A percentile compares a stretch with the other conserved stretches of the same genome.
Evolutionary conservation across 23 tunicate genomes (phyloP).

Genomic region (Ascidia mentula): DNA sequence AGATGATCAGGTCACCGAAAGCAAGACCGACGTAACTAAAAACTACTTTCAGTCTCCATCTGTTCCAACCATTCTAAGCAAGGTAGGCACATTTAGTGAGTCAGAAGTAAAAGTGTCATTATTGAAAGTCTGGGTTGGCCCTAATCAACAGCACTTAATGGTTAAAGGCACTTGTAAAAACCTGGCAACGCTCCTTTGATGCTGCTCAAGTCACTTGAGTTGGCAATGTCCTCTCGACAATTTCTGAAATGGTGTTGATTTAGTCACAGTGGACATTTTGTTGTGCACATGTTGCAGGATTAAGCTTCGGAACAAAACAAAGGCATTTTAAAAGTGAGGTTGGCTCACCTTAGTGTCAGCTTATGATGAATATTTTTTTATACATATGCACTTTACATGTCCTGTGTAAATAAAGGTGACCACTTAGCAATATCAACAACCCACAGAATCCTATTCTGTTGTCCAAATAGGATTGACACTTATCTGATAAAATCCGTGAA

Average conservation of each 20-base stretch:
- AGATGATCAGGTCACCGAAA: background rate
- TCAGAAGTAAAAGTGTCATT: conserved; percentile 3
- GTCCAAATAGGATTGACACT: background rate
- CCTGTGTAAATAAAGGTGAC: background rate
- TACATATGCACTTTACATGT: background rate
- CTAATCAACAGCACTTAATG: conserved; percentile 10
- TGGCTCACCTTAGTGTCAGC: background rate
- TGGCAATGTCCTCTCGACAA: background rate
- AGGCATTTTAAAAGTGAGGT: background rate
- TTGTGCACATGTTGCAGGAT: background rate
- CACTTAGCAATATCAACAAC: background rate
- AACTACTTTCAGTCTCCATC: background rate
- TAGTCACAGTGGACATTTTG: background rate
- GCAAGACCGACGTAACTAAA: background rate
- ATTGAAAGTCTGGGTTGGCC: background rate
- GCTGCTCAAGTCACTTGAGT: background rate
- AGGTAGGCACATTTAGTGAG: background rate
- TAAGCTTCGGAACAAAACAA: too few species aligned
- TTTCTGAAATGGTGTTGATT: background rate
- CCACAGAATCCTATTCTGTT: background rate
- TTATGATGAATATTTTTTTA: background rate
- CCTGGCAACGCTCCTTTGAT: background rate
- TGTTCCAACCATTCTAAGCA: background rate
- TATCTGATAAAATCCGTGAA: background rate
- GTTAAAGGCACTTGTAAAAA: background rate